Evolutionary conservation across 1,140 invertebrate species (phyloP).

Genomic region (Neoseiulus cucumeris): DNA sequence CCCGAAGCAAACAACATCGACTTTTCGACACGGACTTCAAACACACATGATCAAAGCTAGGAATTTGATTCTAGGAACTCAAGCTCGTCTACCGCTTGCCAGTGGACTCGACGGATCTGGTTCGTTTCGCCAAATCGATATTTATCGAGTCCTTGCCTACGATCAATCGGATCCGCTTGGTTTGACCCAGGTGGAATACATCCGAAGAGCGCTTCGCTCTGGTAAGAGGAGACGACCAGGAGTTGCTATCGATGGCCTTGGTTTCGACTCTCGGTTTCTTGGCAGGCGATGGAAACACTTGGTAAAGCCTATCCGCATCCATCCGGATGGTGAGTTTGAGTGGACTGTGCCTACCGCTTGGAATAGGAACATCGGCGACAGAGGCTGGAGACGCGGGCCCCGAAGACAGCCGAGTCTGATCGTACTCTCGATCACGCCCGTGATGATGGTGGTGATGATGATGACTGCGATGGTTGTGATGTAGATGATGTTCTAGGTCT

Average conservation of each 20-base stretch:
- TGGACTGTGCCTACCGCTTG: neutral
- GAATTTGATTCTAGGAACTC: too few species aligned
- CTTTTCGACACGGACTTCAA: too few species aligned
- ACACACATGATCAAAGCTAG: too few species aligned
- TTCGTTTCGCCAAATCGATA: neutral
- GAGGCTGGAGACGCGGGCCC: neutral
- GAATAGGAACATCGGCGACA: neutral
- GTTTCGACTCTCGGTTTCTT: neutral
- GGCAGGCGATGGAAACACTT: neutral
- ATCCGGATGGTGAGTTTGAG: neutral
- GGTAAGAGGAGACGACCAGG: neutral
- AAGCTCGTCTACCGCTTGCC: too few species aligned
- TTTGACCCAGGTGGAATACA: neutral
- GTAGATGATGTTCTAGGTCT: neutral
- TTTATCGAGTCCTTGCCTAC: neutral
- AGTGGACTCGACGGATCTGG: too few species aligned
- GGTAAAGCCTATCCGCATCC: constrained; percentile 2
- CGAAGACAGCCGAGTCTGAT: too few species aligned
- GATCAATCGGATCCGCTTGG: constrained; percentile 5
- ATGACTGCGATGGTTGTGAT: neutral
- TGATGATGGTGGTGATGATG: neutral
- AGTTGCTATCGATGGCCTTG: neutral
- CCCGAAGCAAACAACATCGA: too few species aligned
- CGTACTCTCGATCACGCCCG: neutral
- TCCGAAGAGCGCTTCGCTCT: neutral